These are phyloP conservation scores for Onthophagus taurus DNA, from an alignment of 1,140 invertebrate genomes.

Conservation along the genomic window DNA sequence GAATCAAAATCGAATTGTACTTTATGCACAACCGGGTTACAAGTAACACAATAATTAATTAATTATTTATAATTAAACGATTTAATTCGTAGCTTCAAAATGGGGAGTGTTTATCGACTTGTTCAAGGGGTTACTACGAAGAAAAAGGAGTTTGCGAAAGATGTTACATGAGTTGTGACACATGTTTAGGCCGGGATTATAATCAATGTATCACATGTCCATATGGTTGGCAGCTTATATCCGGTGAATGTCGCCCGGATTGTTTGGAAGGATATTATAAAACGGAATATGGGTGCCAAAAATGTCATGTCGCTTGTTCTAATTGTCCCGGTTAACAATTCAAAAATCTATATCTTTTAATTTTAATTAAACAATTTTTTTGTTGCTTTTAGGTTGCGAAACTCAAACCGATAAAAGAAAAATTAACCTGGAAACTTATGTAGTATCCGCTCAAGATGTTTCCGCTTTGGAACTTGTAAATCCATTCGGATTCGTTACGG, in stretches of 20 bases:
- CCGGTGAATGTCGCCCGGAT: slow-evolving; percentile 70
- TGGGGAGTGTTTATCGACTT: slow-evolving; percentile 65
- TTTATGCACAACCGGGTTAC: slow-evolving; percentile 56
- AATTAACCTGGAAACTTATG: slow-evolving; percentile 34
- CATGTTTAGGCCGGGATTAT: slow-evolving; percentile 66
- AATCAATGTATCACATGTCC: slow-evolving; percentile 79
- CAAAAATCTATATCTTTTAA: too few relatives aligned
- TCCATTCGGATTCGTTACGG: slow-evolving; percentile 50
- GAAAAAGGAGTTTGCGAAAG: slow-evolving; percentile 69
- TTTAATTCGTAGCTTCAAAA: slow-evolving; percentile 57
- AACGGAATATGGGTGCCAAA: slow-evolving; percentile 66
- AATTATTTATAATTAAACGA: not conserved
- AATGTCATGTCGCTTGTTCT: slow-evolving; percentile 74
- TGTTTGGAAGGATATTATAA: slow-evolving; percentile 79
- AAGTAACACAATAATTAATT: slow-evolving; percentile 27
- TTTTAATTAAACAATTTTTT: too few relatives aligned
- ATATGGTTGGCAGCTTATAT: slow-evolving; percentile 61
- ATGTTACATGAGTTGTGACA: slow-evolving; percentile 74
- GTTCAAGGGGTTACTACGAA: slow-evolving; percentile 70
- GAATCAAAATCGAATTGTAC: slow-evolving; percentile 69
- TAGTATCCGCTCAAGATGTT: slow-evolving; percentile 34
- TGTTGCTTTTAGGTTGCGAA: slow-evolving; percentile 33
- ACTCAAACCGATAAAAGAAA: slow-evolving; percentile 37
- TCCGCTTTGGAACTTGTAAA: slow-evolving; percentile 39
- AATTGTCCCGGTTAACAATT: slow-evolving; percentile 68